phyloP scores from a whole-genome alignment of 2,113 vertebrate species.

The Telmatochromis sp. region DNA sequence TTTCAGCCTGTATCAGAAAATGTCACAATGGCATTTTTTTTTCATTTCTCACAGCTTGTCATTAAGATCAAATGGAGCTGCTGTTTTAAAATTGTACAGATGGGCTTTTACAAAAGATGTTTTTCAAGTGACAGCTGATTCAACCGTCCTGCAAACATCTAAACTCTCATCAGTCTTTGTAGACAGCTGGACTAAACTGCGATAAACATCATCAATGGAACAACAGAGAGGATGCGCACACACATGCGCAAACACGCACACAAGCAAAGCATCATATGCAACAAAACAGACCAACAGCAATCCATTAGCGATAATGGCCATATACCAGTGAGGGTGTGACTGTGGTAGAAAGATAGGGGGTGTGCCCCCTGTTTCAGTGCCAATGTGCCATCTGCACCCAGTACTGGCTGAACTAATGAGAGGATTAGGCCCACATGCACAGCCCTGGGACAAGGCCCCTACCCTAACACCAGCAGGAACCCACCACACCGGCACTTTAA shows the following conservation, averaged over 20 bases:
- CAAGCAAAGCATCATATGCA: neutral
- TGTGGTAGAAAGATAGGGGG: slow-evolving; percentile 9
- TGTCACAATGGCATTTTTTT: neutral
- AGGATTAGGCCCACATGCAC: slow-evolving; percentile 59
- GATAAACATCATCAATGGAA: neutral
- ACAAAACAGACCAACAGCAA: neutral
- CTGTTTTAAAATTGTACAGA: neutral
- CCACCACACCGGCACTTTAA: slow-evolving; percentile 37
- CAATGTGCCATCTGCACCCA: slow-evolving; percentile 67
- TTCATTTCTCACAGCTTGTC: neutral
- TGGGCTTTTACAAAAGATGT: neutral
- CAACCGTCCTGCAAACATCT: neutral
- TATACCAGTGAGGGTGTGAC: slow-evolving; percentile 21
- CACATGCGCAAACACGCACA: neutral
- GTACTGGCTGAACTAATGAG: slow-evolving; percentile 62
- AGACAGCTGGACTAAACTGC: neutral
- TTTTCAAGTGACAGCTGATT: neutral
- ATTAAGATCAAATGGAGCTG: neutral
- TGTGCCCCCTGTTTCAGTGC: slow-evolving; percentile 39
- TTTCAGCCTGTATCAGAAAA: neutral
- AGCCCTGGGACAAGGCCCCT: slow-evolving; percentile 47
- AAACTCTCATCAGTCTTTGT: slow-evolving; percentile 28
- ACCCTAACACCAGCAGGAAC: slow-evolving; percentile 39
- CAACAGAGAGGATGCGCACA: neutral
- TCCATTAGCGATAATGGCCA: slow-evolving; percentile 45